Base-by-base conservation (phyloP, 2,797 vertebrate genomes). In the Enteromius mattozi region DNA sequence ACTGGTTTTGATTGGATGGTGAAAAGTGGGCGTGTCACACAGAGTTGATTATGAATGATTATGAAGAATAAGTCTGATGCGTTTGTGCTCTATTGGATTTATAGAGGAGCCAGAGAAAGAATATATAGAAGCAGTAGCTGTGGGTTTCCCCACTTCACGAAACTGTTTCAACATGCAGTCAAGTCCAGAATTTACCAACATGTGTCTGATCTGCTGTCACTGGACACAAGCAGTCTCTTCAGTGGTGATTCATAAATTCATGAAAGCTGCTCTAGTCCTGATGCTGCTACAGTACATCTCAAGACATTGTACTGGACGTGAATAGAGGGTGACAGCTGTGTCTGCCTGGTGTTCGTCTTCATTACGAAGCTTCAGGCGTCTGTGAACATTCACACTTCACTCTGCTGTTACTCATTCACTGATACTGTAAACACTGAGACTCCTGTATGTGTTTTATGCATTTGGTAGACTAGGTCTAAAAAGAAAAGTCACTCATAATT, bases 321-420 rank as follows among this genome's bases (percentile, higher is more conserved):
- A 65, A 65, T 65, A 30, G 2, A 35, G 63, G 33, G 63, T 66
- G 45, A 72, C 70, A 49, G 45, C 8, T 5, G 70, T 6, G 27
- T 74, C n/a, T 51, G 47, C 35, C 65, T 71, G 30, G n/a, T 80
- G 59, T 68, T 79, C 42, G 82, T 77, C 42, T 82, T 63, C 35
- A 86, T 85, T 74, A 77, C 80, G 49, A 71, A 65, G 72, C 47
- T 59, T 37, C 65, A 13, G 21, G 16, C 30, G 1, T 47, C 49
- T 56, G 8, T 14, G 35, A 40, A 71, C 40, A 14, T 78, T 59
- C 71, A 49, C 66, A 56, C 49, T 13, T 63, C 9, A 40, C 49
- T 35, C 47, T 40, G 19, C 49, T 40, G 51, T 77, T 56, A 4
- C 74, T 80, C 30, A 37, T 27, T 68, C 21, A 51, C 51, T 59